Conservation (phyloP, 2,113 vertebrate genomes). For the Periophthalmodon schlosseri region DNA sequence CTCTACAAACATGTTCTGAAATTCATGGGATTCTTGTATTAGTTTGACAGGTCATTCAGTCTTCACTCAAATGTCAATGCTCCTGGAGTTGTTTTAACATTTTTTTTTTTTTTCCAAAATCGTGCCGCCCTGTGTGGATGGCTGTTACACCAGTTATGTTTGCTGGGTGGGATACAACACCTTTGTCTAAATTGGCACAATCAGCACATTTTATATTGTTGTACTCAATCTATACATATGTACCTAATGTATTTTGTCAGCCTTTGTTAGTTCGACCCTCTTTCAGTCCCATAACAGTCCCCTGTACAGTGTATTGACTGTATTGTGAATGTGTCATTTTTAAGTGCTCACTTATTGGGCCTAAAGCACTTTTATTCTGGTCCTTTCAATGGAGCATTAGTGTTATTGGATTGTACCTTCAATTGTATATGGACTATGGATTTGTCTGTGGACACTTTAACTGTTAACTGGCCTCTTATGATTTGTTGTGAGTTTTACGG, state of each 20-base stretch:
- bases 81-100: no score
- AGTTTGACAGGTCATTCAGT: no score
- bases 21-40: no score
- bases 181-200: background rate
- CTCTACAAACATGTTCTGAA: no score
- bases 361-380: conserved; percentile 11
- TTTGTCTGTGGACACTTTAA: conserved; percentile 19
- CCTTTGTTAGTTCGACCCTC: background rate
- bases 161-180: background rate
- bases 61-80: no score
- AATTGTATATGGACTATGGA: conserved; percentile 37
- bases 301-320: conserved; percentile 13
- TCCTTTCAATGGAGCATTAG: conserved; percentile 31
- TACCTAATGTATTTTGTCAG: background rate
- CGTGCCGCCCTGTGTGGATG: background rate
- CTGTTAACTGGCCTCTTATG: conserved; percentile 27
- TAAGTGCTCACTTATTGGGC: conserved; percentile 14
- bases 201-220: background rate
- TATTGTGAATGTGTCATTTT: conserved; percentile 6
- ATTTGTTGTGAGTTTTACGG: conserved; percentile 8
- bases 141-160: background rate
- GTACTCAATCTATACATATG: background rate
- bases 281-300: background rate
- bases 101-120: no score
- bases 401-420: conserved; percentile 25